Percentiles rank a stretch among this genome's conserved stretches.
phyloP scores from a whole-genome alignment of 2,113 vertebrate genomes.

The Peromyscus leucopus region DNA sequence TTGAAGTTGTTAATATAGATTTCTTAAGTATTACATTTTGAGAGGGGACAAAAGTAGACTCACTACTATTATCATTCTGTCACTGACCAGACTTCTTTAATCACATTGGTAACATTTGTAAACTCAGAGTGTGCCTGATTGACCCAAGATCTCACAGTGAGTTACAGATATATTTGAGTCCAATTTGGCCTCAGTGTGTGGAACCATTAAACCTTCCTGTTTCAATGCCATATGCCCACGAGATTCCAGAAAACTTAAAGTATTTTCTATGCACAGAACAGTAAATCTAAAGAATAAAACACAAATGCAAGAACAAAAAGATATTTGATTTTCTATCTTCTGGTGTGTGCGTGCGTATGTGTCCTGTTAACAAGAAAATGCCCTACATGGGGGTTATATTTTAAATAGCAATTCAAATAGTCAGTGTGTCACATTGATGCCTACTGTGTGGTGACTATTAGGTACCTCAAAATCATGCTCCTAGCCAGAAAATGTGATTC shows the following conservation, averaged over 20 bases:
- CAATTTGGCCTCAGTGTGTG: neutral
- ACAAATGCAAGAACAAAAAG: neutral
- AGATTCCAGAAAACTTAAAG: neutral
- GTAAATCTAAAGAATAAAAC: conserved; percentile 7
- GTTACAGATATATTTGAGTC: neutral
- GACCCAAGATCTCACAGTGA: neutral
- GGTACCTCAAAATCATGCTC: neutral
- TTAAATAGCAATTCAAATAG: conserved; percentile 43
- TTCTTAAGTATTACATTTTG: neutral
- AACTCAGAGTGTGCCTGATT: neutral
- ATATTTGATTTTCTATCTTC: neutral
- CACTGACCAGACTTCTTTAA: neutral
- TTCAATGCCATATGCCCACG: neutral
- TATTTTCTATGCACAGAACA: neutral
- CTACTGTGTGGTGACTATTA: neutral
- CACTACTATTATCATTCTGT: neutral
- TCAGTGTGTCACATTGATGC: neutral
- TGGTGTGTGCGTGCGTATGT: neutral
- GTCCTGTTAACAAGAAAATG: conserved; percentile 36
- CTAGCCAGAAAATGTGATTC: neutral
- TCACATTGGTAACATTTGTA: neutral
- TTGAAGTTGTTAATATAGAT: neutral
- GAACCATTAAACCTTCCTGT: neutral
- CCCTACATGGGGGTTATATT: neutral
- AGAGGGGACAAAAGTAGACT: neutral